A percentile compares a stretch with the other conserved stretches of the same genome.
These are phyloP conservation scores for Patella caerulea DNA, from an alignment of 2,888 invertebrate genomes.

Conservation along the genomic window DNA sequence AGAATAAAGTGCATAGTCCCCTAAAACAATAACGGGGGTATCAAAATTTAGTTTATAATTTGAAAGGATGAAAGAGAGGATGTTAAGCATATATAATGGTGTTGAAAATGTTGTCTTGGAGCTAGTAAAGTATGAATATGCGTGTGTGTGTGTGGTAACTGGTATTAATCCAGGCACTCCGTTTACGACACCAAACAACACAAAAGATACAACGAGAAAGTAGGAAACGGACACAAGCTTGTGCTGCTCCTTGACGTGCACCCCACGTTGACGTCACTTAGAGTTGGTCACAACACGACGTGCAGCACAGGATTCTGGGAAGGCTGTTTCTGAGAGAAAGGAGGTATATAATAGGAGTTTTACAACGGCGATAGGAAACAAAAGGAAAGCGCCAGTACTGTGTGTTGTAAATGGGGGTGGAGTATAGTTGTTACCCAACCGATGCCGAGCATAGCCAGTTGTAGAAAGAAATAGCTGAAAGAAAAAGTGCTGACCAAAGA, in stretches of 20 bases:
- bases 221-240: constrained; percentile 9
- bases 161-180: not conserved
- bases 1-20: no score
- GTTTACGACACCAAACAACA: constrained; percentile 11
- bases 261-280: not conserved
- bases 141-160: not conserved
- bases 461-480: constrained; percentile 10
- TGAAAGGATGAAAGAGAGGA: no score
- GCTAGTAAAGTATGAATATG: not conserved
- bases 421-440: constrained; percentile 40
- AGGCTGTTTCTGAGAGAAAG: not conserved
- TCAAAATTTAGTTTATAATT: no score
- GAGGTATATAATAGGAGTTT: not conserved
- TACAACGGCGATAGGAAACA: constrained; percentile 12
- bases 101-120: not conserved
- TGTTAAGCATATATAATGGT: no score
- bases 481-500: constrained; percentile 11
- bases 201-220: constrained; percentile 12
- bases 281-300: not conserved
- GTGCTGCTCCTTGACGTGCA: not conserved
- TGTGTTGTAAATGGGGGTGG: constrained; percentile 43
- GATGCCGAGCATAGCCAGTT: constrained; percentile 35
- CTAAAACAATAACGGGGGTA: no score
- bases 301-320: not conserved
- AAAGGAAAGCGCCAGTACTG: constrained; percentile 21